These are phyloP conservation scores for Diabrotica virgifera DNA, from an alignment of 1,140 invertebrate species.

Conservation along the genomic window DNA sequence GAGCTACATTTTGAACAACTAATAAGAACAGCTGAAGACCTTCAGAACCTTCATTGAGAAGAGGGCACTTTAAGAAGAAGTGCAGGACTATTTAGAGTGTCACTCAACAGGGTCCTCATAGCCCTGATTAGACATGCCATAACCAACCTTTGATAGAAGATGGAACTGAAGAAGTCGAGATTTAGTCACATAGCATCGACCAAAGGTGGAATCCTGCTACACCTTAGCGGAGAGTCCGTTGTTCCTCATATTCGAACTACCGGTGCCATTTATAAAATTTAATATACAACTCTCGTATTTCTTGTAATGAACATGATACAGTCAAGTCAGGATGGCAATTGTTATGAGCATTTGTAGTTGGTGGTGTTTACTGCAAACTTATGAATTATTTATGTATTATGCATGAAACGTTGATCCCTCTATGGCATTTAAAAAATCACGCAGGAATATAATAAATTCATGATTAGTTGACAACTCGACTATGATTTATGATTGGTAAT, in stretches of 20 bases:
- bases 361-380: slow-evolving; percentile 10
- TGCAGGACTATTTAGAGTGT: too few species aligned
- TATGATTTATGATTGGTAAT: neutral
- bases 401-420: slow-evolving; percentile 10
- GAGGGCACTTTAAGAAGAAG: too few species aligned
- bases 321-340: slow-evolving; percentile 13
- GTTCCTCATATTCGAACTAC: slow-evolving; percentile 5
- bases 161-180: too few species aligned
- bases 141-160: too few species aligned
- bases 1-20: too few species aligned
- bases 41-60: too few species aligned
- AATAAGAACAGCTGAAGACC: too few species aligned
- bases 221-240: neutral
- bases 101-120: too few species aligned
- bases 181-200: too few species aligned
- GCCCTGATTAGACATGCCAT: too few species aligned
- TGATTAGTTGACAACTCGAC: neutral
- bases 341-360: slow-evolving; percentile 8
- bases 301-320: slow-evolving; percentile 10
- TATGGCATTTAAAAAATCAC: slow-evolving; percentile 10
- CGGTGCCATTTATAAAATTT: neutral
- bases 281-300: slow-evolving; percentile 6
- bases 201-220: neutral
- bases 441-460: slow-evolving; percentile 1
- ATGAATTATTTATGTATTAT: slow-evolving; percentile 12